Conservation (phyloP, 2,797 vertebrate species). For the Synanceia verrucosa region DNA sequence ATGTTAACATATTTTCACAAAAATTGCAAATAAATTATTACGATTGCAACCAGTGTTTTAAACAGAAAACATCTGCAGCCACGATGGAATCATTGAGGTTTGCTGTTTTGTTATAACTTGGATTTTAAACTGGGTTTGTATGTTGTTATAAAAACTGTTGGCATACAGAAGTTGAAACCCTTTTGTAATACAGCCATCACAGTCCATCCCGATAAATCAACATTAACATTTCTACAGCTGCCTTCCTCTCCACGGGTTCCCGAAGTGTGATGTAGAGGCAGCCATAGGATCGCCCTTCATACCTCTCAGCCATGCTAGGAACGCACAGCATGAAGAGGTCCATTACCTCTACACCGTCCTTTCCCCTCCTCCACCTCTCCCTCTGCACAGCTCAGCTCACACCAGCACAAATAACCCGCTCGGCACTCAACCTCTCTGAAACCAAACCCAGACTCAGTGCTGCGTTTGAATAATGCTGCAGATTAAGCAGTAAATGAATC, state of each 20-base stretch:
- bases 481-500: slow-evolving; percentile 54
- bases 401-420: slow-evolving; percentile 35
- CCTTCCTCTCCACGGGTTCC: slow-evolving; percentile 67
- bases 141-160: neutral
- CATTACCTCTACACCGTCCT: slow-evolving; percentile 68
- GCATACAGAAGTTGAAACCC: slow-evolving; percentile 1
- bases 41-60: slow-evolving; percentile 6
- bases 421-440: slow-evolving; percentile 7
- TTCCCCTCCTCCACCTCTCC: slow-evolving; percentile 19
- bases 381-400: slow-evolving; percentile 27
- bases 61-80: neutral
- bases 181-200: slow-evolving; percentile 38
- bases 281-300: slow-evolving; percentile 78
- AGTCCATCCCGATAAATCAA: slow-evolving; percentile 57
- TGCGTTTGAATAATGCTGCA: slow-evolving; percentile 35
- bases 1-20: slow-evolving; percentile 23
- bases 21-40: slow-evolving; percentile 50
- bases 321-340: slow-evolving; percentile 74
- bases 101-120: neutral
- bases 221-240: slow-evolving; percentile 61
- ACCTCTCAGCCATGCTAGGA: slow-evolving; percentile 73
- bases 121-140: neutral
- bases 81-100: neutral
- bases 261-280: slow-evolving; percentile 72
- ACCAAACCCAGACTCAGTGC: slow-evolving; percentile 15